Conservation (phyloP, 1,140 invertebrate species). For the Tetraneura akinire region DNA sequence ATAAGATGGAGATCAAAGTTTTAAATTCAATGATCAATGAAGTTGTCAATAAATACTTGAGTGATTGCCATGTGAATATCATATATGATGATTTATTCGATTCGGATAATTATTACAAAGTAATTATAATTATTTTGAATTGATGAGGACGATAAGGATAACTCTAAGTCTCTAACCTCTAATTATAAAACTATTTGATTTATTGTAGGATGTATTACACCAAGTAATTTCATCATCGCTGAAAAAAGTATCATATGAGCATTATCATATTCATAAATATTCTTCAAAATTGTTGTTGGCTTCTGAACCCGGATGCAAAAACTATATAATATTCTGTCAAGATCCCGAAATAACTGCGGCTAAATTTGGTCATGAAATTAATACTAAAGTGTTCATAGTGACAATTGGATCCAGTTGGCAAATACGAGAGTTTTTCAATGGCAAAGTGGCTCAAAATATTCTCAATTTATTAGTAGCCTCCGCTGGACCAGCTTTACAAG, state of each 20-base stretch:
- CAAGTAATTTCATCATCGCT: background rate
- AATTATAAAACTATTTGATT: too few relatives aligned
- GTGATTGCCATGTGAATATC: conserved; percentile 24
- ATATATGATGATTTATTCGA: conserved; percentile 35
- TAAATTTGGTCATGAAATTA: conserved; percentile 2
- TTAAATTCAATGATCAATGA: conserved; percentile 15
- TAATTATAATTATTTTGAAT: background rate
- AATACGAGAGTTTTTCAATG: conserved; percentile 33
- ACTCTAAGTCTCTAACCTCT: too few relatives aligned
- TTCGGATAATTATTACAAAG: conserved; percentile 31
- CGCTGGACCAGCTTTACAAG: conserved; percentile 18
- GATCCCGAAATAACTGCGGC: conserved; percentile 13
- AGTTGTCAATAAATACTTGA: conserved; percentile 19
- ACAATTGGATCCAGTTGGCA: conserved; percentile 32
- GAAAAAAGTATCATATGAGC: background rate
- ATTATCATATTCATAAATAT: background rate
- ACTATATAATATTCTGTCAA: conserved; percentile 28
- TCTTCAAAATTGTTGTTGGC: background rate
- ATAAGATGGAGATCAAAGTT: conserved; percentile 41
- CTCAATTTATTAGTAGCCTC: conserved; percentile 35
- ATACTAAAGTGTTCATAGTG: conserved; percentile 21
- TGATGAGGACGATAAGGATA: too few relatives aligned
- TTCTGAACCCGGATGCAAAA: conserved; percentile 22
- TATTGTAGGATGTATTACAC: conserved; percentile 1
- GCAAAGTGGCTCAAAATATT: conserved; percentile 17